Base-by-base conservation (phyloP, 2,888 invertebrate genomes). In the Agapostemon virescens region DNA sequence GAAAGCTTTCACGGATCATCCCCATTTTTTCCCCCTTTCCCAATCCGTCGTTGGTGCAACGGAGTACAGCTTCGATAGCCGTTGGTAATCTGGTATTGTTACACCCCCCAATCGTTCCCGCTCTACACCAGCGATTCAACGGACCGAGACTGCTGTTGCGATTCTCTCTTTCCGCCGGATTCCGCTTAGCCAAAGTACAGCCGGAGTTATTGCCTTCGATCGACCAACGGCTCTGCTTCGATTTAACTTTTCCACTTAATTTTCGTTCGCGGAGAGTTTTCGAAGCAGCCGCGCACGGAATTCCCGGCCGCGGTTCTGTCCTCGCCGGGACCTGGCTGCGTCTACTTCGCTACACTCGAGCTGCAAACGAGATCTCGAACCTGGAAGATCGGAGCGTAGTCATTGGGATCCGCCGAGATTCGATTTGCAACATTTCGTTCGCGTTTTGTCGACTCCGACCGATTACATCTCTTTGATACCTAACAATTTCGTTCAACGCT, bases 241-340 rank as follows among this genome's bases (percentile, higher is more conserved):
- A 42, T 40, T 40, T 42, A 42, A 67, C 66, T 67, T 67, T 42
- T 23, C 23, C 42, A 67, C 26, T 67, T 67, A 40, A 42, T 30
- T 67, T 42, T 67, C 66, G 26, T 58, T 26, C 55, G 55, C 49
- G 23, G 20, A 5, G 17, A 26, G 42, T 26, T 20, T 20, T 42
- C 52, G 20, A 26, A n/a, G 17, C 23, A 20, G 15, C 55, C 55
- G 55, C 61, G 33, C 61, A 20, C 61, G 20, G 61, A 61, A 61
- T 61, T 61, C 61, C 7, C 9, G 2, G 6, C 33, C 20, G 1
- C 20, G 61, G 9, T 33, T 33, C 61, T 33, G 33, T 61, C 61
- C 55, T 17, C 6, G 52, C 13, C 23, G 23, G 9, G 7, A 7
- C 3, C 49, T 26, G 26, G 15, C 55, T 26, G 15, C 6, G 15